A percentile compares a stretch with the other conserved stretches of the same genome.
Evolutionary conservation across 2,797 vertebrate genomes (phyloP).

Genomic region (Dryobates pubescens): DNA sequence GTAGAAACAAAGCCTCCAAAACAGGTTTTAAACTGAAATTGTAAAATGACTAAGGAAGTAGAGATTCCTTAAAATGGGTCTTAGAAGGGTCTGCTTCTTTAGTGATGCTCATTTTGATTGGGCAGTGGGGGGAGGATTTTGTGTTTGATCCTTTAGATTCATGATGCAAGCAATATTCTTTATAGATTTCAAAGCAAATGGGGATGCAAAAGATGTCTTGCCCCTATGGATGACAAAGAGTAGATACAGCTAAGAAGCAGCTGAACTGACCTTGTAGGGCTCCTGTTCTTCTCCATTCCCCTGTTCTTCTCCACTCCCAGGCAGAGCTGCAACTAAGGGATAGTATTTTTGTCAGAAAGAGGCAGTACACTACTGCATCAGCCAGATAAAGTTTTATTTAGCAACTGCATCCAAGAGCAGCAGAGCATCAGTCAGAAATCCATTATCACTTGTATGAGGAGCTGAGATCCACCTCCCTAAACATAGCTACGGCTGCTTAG

Average conservation of each 20-base stretch:
- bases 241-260: not conserved
- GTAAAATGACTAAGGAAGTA: not conserved
- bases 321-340: not conserved
- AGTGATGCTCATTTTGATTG: not conserved
- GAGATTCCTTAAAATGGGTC: not conserved
- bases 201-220: not conserved
- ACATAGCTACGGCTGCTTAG: not conserved
- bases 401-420: not conserved
- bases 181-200: not conserved
- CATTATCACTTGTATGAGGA: not conserved
- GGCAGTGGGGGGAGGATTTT: not conserved
- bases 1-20: not conserved
- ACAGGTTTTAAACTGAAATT: not conserved
- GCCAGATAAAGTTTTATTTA: not conserved
- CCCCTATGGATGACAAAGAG: not conserved
- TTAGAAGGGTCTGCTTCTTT: not conserved
- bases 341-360: not conserved
- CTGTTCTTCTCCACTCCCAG: not conserved
- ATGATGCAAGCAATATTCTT: not conserved
- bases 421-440: not conserved
- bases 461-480: not conserved
- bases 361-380: not conserved
- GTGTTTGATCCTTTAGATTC: not conserved
- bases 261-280: constrained; percentile 45
- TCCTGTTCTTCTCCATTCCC: not conserved